Conservation (phyloP, 2,888 invertebrate genomes). For the Chelonus formosanus region DNA sequence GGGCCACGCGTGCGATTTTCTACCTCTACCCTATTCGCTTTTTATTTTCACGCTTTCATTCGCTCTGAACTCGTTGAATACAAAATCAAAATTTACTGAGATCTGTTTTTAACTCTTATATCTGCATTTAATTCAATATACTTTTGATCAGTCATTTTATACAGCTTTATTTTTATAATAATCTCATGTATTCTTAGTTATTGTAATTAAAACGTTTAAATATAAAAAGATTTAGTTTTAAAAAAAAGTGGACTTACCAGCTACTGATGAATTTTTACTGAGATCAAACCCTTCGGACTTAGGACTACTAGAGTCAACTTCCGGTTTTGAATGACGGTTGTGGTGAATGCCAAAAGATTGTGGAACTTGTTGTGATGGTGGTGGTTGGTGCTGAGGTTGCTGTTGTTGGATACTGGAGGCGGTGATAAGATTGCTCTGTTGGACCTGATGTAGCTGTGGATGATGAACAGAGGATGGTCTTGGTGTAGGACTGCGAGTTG, state of each 20-base stretch:
- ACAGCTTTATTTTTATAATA: background rate
- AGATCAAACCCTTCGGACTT: slow-evolving; percentile 73
- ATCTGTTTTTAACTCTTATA: background rate
- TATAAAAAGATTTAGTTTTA: background rate
- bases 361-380: slow-evolving; percentile 67
- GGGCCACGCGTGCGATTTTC: slow-evolving; percentile 60
- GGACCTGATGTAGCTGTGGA: slow-evolving; percentile 28
- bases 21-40: slow-evolving; percentile 48
- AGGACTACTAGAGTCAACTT: slow-evolving; percentile 65
- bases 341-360: slow-evolving; percentile 45
- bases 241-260: slow-evolving; percentile 67
- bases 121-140: background rate
- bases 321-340: slow-evolving; percentile 60
- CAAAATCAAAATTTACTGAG: slow-evolving; percentile 11
- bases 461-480: slow-evolving; percentile 40
- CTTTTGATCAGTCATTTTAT: too few relatives aligned
- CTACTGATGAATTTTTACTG: slow-evolving; percentile 72
- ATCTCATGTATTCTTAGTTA: background rate
- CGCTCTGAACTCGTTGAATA: slow-evolving; percentile 6
- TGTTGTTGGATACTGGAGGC: slow-evolving; percentile 39
- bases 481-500: slow-evolving; percentile 28
- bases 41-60: slow-evolving; percentile 33
- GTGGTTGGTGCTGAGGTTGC: slow-evolving; percentile 60
- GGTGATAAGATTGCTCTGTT: slow-evolving; percentile 11
- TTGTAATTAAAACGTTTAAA: background rate